Conservation (phyloP, 2,113 vertebrate genomes). For the Redunca redunca region DNA sequence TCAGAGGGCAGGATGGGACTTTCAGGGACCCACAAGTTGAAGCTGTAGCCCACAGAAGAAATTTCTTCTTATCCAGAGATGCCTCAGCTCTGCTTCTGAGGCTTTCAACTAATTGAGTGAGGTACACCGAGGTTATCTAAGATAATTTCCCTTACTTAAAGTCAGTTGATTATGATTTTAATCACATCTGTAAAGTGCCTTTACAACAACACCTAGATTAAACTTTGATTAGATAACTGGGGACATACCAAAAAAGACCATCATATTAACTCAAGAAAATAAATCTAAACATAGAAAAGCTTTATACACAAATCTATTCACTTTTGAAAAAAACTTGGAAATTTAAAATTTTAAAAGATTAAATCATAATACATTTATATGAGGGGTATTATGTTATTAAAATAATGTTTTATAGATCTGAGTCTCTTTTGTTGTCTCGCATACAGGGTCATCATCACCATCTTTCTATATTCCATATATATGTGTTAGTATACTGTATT, state of each 20-base stretch:
- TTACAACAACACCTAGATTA: not conserved
- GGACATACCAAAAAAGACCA: not conserved
- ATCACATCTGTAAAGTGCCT: not conserved
- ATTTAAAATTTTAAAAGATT: not conserved
- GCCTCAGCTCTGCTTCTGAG: not conserved
- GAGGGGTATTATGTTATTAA: not conserved
- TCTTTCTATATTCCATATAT: too few species aligned
- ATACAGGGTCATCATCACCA: too few species aligned
- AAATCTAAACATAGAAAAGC: not conserved
- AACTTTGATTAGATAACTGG: not conserved
- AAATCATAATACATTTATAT: not conserved
- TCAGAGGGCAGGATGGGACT: not conserved
- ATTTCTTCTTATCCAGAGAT: not conserved
- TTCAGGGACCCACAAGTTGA: not conserved
- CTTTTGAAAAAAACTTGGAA: not conserved
- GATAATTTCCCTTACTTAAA: not conserved
- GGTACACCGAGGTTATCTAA: not conserved
- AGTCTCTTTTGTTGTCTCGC: too few species aligned
- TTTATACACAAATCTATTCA: not conserved
- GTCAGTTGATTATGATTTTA: not conserved
- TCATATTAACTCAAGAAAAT: not conserved
- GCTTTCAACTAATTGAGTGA: not conserved
- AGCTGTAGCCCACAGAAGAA: not conserved
- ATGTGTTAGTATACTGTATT: too few species aligned
- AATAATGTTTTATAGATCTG: not conserved